These are phyloP conservation scores for Microplitis manilae DNA, from an alignment of 2,888 invertebrate genomes.

Conservation along the genomic window DNA sequence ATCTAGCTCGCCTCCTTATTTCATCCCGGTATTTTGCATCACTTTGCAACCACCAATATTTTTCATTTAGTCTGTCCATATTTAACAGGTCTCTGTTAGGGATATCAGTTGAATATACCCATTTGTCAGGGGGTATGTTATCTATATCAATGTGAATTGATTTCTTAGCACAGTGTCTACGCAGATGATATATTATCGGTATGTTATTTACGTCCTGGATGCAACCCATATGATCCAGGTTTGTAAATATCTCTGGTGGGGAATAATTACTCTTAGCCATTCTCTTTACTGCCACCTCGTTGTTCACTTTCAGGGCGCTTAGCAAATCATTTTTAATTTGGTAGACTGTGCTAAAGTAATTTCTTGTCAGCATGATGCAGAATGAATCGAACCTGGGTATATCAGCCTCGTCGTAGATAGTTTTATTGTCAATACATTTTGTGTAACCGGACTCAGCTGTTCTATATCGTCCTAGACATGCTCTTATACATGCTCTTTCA, in stretches of 20 bases:
- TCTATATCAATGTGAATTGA: background rate
- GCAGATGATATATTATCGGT: constrained; percentile 22
- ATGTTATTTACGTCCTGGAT: constrained; percentile 12
- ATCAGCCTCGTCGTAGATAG: background rate
- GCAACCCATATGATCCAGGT: background rate
- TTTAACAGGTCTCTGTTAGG: constrained; percentile 40
- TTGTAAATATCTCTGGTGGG: constrained; percentile 10
- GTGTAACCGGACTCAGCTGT: background rate
- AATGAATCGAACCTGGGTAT: constrained; percentile 15
- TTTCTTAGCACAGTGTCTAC: constrained; percentile 11
- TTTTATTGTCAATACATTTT: background rate
- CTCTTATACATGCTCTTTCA: constrained; percentile 10
- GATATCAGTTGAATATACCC: constrained; percentile 18
- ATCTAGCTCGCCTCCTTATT: constrained; percentile 20
- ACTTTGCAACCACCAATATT: constrained; percentile 30
- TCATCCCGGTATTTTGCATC: constrained; percentile 30
- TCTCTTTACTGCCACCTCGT: background rate
- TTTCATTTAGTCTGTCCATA: background rate
- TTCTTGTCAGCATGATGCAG: constrained; percentile 15
- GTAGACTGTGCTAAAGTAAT: background rate
- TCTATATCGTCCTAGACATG: background rate
- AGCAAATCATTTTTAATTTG: constrained; percentile 2
- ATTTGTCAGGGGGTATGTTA: background rate
- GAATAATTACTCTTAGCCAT: background rate
- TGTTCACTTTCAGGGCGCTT: background rate